Evolutionary conservation across 2,113 vertebrate genomes (phyloP).

Genomic region (Prionailurus bengalensis): DNA sequence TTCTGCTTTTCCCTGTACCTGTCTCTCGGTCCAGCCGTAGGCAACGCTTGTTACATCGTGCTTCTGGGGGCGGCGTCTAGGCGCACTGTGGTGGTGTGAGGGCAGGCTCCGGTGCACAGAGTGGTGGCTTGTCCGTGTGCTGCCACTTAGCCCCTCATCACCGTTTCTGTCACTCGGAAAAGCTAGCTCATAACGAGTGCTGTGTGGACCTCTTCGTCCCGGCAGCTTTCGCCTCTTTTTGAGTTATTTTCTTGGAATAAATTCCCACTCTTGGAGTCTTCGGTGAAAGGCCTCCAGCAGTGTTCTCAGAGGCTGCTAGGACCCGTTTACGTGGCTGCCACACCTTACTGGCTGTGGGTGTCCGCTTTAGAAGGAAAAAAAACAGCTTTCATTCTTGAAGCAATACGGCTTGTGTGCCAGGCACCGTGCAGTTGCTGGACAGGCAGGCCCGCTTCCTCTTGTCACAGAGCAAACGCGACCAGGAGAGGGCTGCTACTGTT

Average conservation of each 20-base stretch:
- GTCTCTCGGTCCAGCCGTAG: not conserved
- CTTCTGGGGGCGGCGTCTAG: not conserved
- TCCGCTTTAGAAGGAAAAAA: too few species aligned
- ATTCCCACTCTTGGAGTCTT: not conserved
- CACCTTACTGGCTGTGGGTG: not conserved
- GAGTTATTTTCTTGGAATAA: not conserved
- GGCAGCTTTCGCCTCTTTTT: not conserved
- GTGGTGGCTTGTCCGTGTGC: not conserved
- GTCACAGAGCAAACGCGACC: not conserved
- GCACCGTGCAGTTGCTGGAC: too few species aligned
- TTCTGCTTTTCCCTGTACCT: not conserved
- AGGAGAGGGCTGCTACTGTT: not conserved
- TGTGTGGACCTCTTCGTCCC: not conserved
- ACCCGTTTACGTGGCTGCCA: fast-evolving
- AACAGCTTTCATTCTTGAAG: not conserved
- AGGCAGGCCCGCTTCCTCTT: not conserved
- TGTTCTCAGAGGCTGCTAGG: too few species aligned
- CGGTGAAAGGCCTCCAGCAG: too few species aligned
- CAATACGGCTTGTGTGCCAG: fast-evolving
- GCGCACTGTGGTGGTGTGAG: not conserved
- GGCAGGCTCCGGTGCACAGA: fast-evolving
- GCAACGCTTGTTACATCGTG: not conserved
- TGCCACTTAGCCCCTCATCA: fast-evolving
- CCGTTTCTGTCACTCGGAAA: not conserved
- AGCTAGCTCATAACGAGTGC: not conserved